Evolutionary conservation across 2,888 invertebrate species (phyloP).

Genomic region (Nemurella pictetii): DNA sequence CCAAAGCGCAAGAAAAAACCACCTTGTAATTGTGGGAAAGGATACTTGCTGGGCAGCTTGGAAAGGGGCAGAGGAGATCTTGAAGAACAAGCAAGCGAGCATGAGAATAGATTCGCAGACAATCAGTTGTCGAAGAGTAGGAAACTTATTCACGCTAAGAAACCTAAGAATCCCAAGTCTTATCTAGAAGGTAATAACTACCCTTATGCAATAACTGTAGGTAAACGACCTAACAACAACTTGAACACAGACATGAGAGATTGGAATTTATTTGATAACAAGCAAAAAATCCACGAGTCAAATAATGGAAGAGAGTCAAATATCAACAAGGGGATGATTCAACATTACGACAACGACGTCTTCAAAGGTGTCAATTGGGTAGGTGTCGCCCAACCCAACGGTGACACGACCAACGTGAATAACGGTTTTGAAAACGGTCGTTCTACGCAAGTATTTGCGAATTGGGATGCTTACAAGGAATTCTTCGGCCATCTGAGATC

Average conservation of each 20-base stretch:
- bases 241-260: not conserved
- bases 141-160: not conserved
- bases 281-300: not conserved
- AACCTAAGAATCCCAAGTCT: not conserved
- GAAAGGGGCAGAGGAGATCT: not conserved
- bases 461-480: conserved; percentile 11
- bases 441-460: conserved; percentile 21
- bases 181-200: not conserved
- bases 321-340: not conserved
- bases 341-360: not conserved
- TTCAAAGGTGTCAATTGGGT: not conserved
- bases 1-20: not conserved
- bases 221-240: not conserved
- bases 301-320: not conserved
- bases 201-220: not conserved
- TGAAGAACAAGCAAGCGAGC: not conserved
- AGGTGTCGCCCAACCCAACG: not conserved
- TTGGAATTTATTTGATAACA: not conserved
- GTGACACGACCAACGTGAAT: not conserved
- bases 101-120: not conserved
- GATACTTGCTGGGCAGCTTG: not conserved
- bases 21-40: not conserved
- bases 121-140: not conserved
- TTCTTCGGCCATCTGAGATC: not conserved
- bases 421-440: not conserved